phyloP scores from a whole-genome alignment of 2,888 invertebrate genomes.

The Andrena hattorfiana region DNA sequence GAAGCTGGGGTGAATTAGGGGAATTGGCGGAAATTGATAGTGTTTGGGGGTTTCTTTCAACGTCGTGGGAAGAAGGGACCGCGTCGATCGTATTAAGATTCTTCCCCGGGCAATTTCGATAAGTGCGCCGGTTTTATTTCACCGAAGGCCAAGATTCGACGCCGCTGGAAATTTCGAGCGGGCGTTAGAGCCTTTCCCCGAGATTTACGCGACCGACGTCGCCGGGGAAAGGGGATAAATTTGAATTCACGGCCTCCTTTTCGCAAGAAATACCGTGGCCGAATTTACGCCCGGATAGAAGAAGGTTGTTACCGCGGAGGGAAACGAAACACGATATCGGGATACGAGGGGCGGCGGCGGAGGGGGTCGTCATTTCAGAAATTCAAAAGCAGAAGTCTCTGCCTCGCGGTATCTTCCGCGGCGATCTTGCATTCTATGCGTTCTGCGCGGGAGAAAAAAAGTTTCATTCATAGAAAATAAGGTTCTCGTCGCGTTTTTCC shows the following conservation, averaged over 20 bases:
- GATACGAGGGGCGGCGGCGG: background rate
- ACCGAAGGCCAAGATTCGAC: background rate
- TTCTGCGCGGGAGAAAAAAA: slow-evolving; percentile 1
- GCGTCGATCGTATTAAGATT: slow-evolving; percentile 14
- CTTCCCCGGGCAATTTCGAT: slow-evolving; percentile 43
- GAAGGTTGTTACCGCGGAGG: slow-evolving; percentile 36
- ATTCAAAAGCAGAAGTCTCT: slow-evolving; percentile 35
- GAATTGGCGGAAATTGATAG: too few relatives aligned
- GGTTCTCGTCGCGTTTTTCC: background rate
- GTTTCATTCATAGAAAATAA: slow-evolving; percentile 14
- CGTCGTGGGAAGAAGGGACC: background rate
- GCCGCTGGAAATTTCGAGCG: slow-evolving; percentile 43
- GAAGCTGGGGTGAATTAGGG: too few relatives aligned
- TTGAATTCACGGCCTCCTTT: slow-evolving; percentile 62
- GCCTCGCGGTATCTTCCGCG: slow-evolving; percentile 10
- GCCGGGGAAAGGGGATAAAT: slow-evolving; percentile 60
- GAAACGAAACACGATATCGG: slow-evolving; percentile 36
- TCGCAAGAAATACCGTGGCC: slow-evolving; percentile 32
- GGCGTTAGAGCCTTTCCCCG: slow-evolving; percentile 32
- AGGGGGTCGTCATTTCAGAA: slow-evolving; percentile 29
- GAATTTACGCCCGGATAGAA: slow-evolving; percentile 50
- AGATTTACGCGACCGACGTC: slow-evolving; percentile 62
- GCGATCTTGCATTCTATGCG: slow-evolving; percentile 13
- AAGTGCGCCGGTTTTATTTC: slow-evolving; percentile 42
- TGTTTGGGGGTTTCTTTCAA: background rate